phyloP scores from a whole-genome alignment of 2,797 vertebrate genomes.

The Holocentrus rufus region DNA sequence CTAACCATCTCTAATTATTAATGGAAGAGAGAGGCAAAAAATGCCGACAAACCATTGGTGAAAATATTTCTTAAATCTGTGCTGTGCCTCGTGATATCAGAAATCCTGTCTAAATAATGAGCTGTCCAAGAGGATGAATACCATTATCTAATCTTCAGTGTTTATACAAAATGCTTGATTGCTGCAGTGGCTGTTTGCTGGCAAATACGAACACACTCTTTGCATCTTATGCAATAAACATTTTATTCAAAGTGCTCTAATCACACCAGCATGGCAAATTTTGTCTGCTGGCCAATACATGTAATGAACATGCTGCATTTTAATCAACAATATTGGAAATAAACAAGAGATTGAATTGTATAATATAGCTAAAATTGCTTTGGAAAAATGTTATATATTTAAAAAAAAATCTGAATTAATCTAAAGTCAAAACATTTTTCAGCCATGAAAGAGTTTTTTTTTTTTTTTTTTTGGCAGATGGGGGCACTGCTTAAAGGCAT shows the following conservation, averaged over 20 bases:
- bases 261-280: not conserved
- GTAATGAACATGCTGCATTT: not conserved
- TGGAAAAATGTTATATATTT: not conserved
- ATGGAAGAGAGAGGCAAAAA: too few species aligned
- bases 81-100: slow-evolving; percentile 8
- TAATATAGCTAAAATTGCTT: not conserved
- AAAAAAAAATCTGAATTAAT: not conserved
- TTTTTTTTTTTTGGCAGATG: too few species aligned
- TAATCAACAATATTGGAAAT: not conserved
- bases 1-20: not conserved
- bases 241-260: not conserved
- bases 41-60: too few species aligned
- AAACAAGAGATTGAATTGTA: not conserved
- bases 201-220: not conserved
- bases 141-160: too few species aligned
- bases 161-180: not conserved
- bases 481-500: too few species aligned
- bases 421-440: not conserved
- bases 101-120: not conserved
- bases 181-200: not conserved
- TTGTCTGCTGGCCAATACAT: not conserved
- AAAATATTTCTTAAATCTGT: slow-evolving; percentile 17
- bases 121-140: not conserved
- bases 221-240: not conserved
- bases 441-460: too few species aligned